Evolutionary conservation across 2,888 invertebrate genomes (phyloP).

Genomic region (Leptinotarsa juncta): DNA sequence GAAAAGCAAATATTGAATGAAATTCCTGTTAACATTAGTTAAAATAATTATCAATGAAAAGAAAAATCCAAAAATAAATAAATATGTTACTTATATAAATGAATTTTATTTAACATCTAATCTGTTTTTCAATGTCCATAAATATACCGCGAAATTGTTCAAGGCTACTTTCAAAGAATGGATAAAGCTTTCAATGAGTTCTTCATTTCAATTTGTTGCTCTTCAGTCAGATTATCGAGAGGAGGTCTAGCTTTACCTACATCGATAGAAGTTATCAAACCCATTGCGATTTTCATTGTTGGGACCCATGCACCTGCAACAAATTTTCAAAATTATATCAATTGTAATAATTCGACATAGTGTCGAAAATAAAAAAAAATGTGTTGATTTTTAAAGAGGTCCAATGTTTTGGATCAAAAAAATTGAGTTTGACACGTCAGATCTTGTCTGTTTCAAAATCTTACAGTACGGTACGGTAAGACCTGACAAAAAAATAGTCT

Average conservation of each 20-base stretch:
- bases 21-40: conserved; percentile 2
- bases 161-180: conserved; percentile 18
- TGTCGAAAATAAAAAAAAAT: no score
- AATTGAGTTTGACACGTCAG: no score
- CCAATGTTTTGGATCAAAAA: no score
- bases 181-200: conserved; percentile 29
- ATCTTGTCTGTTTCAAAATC: no score
- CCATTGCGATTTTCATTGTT: conserved; percentile 78
- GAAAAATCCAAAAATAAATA: conserved; percentile 1
- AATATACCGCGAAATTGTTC: background rate
- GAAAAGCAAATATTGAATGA: conserved; percentile 11
- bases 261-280: conserved; percentile 70
- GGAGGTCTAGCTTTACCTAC: conserved; percentile 74
- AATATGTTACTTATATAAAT: conserved; percentile 7
- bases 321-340: conserved; percentile 38
- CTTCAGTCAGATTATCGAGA: conserved; percentile 65
- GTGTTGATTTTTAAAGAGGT: no score
- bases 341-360: no score
- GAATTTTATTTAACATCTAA: conserved; percentile 4
- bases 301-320: conserved; percentile 76
- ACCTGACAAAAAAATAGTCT: no score
- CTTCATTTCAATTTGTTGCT: conserved; percentile 48
- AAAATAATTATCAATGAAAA: conserved; percentile 3
- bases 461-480: no score
- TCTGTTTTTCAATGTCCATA: background rate